phyloP scores from a whole-genome alignment of 2,888 invertebrate species.

The Drosophila falleni region DNA sequence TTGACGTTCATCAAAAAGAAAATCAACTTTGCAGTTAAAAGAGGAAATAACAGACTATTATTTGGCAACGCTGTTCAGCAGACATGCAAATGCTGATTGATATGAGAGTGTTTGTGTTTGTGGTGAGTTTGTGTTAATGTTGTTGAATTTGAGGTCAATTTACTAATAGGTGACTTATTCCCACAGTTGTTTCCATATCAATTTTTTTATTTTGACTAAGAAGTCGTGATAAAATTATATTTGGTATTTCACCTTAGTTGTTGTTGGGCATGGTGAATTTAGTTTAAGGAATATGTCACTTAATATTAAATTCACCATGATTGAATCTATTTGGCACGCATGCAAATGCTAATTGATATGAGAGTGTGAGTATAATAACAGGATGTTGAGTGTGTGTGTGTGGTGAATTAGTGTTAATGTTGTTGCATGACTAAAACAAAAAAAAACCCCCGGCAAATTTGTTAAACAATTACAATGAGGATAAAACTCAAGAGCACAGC shows the following conservation, averaged over 20 bases:
- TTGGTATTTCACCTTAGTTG: too few relatives aligned
- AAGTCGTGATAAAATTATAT: too few relatives aligned
- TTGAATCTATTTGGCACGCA: slow-evolving; percentile 2
- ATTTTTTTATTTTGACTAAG: too few relatives aligned
- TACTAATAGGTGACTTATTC: too few relatives aligned
- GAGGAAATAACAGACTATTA: not conserved
- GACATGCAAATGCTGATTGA: slow-evolving; percentile 19
- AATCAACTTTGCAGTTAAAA: not conserved
- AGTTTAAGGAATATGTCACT: too few relatives aligned
- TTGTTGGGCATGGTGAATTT: too few relatives aligned
- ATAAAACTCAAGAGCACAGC: slow-evolving; percentile 18
- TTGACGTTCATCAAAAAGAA: not conserved
- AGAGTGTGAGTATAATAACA: slow-evolving; percentile 3
- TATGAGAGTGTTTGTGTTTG: slow-evolving; percentile 7
- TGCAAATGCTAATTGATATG: slow-evolving; percentile 17
- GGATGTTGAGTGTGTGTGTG: slow-evolving; percentile 11
- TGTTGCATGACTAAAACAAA: not conserved
- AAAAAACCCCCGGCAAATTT: slow-evolving; percentile 2
- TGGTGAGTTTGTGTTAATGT: not conserved
- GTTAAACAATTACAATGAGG: slow-evolving; percentile 9
- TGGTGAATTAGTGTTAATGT: slow-evolving; percentile 17
- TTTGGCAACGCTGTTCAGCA: slow-evolving; percentile 10
- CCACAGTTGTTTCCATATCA: too few relatives aligned
- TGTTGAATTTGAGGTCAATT: too few relatives aligned
- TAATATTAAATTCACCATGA: too few relatives aligned